Percentiles rank a stretch among this genome's conserved stretches.
Evolutionary conservation across 2,888 invertebrate genomes (phyloP).

Genomic region (Mellilla xanthometata): DNA sequence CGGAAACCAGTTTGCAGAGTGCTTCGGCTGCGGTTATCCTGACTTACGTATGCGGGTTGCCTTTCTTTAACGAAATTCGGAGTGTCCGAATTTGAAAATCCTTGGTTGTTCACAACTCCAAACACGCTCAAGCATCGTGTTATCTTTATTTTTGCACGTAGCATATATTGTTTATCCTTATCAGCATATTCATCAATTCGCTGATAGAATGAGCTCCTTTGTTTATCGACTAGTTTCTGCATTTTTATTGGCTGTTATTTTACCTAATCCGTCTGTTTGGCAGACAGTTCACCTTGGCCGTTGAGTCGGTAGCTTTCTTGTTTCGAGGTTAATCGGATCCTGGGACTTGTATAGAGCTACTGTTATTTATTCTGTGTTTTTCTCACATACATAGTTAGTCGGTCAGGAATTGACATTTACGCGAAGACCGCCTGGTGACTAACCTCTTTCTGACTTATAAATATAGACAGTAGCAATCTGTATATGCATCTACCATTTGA

Average conservation of each 20-base stretch:
- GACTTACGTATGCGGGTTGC: conserved; percentile 69
- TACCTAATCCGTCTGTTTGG: conserved; percentile 33
- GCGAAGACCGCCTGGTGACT: conserved; percentile 36
- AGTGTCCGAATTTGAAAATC: conserved; percentile 41
- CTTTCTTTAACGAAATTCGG: conserved; percentile 64
- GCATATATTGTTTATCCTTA: conserved; percentile 26
- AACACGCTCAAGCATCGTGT: conserved; percentile 8
- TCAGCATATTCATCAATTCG: conserved; percentile 25
- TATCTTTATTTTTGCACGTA: conserved; percentile 28
- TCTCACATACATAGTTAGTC: conserved; percentile 37
- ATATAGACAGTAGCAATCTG: conserved; percentile 16
- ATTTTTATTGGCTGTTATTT: conserved; percentile 26
- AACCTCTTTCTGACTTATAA: conserved; percentile 29
- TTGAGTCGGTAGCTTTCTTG: conserved; percentile 62
- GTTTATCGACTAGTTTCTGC: conserved; percentile 26
- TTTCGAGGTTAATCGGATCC: conserved; percentile 65
- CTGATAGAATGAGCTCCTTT: conserved; percentile 19
- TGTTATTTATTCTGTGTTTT: conserved; percentile 31
- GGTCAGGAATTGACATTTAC: conserved; percentile 44
- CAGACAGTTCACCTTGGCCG: conserved; percentile 69
- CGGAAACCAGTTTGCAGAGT: conserved; percentile 78
- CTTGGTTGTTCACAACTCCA: neutral
- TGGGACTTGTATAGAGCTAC: conserved; percentile 45
- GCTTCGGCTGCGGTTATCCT: conserved; percentile 75
- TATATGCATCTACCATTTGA: too few relatives aligned